Conservation (phyloP, 2,113 vertebrate genomes). For the Forbesichthys papilliferus region DNA sequence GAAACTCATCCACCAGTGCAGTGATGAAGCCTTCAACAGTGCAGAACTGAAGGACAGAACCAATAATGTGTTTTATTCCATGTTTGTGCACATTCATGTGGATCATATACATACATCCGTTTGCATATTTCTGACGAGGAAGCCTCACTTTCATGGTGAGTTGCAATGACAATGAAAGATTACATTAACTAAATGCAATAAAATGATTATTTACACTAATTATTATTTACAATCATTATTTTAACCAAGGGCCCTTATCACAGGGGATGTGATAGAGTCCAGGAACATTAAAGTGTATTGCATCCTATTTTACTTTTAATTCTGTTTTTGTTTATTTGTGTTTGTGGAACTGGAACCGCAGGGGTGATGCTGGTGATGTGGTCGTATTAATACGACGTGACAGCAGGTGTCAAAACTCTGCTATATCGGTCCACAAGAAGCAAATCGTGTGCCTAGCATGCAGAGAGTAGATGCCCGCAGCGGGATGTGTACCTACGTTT, state of each 20-base stretch:
- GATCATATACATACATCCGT: no score
- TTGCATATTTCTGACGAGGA: no score
- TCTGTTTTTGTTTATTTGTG: neutral
- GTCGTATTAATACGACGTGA: slow-evolving; percentile 60
- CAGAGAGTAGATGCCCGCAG: slow-evolving; percentile 47
- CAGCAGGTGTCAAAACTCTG: slow-evolving; percentile 60
- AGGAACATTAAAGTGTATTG: no score
- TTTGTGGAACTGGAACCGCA: slow-evolving; percentile 24
- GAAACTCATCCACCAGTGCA: slow-evolving; percentile 95
- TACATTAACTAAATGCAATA: no score
- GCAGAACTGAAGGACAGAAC: slow-evolving; percentile 84
- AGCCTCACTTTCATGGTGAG: no score
- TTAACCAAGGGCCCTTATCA: no score
- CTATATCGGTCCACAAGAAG: slow-evolving; percentile 58
- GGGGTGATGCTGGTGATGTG: slow-evolving; percentile 54
- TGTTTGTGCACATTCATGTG: no score
- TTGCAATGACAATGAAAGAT: no score
- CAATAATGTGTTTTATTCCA: neutral
- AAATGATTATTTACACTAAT: no score
- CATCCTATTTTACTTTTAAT: neutral
- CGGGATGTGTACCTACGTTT: slow-evolving; percentile 58
- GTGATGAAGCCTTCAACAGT: slow-evolving; percentile 98
- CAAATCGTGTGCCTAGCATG: slow-evolving; percentile 65
- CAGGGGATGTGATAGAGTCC: no score
- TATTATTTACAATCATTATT: no score